Conservation (phyloP, 2,113 vertebrate species). For the Hydrochoerus hydrochaeris region DNA sequence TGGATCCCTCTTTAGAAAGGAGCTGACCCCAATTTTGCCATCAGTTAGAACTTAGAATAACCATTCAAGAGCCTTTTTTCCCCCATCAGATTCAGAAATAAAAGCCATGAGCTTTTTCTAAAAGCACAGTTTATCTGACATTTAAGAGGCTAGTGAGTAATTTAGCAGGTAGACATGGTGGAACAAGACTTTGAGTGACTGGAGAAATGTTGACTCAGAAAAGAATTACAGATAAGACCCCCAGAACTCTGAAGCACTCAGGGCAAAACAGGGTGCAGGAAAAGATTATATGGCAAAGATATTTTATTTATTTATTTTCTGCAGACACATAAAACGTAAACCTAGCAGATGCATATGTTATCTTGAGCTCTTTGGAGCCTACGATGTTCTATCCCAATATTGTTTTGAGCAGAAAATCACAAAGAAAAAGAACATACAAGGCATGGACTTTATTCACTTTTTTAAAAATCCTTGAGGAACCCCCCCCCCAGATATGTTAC, state of each 20-base stretch:
- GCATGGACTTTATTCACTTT: neutral
- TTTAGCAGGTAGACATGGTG: neutral
- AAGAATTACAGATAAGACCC: neutral
- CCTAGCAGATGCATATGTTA: neutral
- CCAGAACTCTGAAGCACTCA: neutral
- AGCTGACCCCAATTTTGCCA: neutral
- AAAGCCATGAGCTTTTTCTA: neutral
- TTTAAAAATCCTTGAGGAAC: neutral
- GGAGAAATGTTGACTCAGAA: neutral
- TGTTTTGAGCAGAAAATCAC: neutral
- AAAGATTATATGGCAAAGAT: neutral
- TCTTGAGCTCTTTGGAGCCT: neutral
- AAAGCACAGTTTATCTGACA: neutral
- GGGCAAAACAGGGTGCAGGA: neutral
- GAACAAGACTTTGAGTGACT: neutral
- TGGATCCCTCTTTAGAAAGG: neutral
- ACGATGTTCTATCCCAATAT: neutral
- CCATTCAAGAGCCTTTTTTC: neutral
- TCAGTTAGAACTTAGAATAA: neutral
- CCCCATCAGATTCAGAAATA: neutral
- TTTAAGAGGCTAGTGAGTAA: neutral
- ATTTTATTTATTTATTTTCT: neutral
- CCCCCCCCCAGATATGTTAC: neutral
- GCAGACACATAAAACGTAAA: neutral
- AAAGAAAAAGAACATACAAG: neutral